Base-by-base conservation (phyloP, 2,888 invertebrate species). In the Drosophila ezoana region DNA sequence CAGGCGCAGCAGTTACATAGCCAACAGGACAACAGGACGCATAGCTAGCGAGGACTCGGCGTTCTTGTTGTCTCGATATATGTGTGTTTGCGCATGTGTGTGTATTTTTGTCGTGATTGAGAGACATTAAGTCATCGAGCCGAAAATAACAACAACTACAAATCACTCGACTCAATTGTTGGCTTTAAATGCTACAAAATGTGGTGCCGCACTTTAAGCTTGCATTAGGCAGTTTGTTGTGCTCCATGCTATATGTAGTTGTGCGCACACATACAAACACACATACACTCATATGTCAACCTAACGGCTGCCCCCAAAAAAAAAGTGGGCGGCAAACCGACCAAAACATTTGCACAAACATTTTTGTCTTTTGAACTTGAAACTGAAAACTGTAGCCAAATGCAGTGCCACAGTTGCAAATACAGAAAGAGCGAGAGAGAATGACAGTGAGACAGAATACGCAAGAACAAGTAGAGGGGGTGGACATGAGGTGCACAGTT, bases 81-180 rank as follows among this genome's bases (percentile, higher is more conserved):
- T 60, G 32, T 65, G 35, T 56, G 51, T 45, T 8, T 52, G 37
- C 44, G 44, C 57, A 35, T 61, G 48, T 57, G 53, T 65, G 41
- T 65, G 67, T 67, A 47, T 67, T 67, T 86, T 67, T 86, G 74
- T 81, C 87, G 87, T 87, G 87, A 69, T 90, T 65, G 65, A 65
- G 76, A 78, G 70, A 90, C 90, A 90, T 87, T 90, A 90, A 90
- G 80, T 87, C 78, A 88, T 74, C 61, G 56, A 70, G 61, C 48
- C 57, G 47, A 66, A 54, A 71, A 48, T 44, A 47, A 38, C 45
- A 47, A 56, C 35, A 59, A 60, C 60, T 57, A 61, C 56, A 61
- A 62, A 56, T 70, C 56, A 66, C 51, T 63, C 65, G 52, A 68
- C 65, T 65, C 71, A 54, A 72, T 68, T 67, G 67, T 72, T 47